Conservation (phyloP, 92 coral and sea anemone species). For the Isaurus tuberculatus region DNA sequence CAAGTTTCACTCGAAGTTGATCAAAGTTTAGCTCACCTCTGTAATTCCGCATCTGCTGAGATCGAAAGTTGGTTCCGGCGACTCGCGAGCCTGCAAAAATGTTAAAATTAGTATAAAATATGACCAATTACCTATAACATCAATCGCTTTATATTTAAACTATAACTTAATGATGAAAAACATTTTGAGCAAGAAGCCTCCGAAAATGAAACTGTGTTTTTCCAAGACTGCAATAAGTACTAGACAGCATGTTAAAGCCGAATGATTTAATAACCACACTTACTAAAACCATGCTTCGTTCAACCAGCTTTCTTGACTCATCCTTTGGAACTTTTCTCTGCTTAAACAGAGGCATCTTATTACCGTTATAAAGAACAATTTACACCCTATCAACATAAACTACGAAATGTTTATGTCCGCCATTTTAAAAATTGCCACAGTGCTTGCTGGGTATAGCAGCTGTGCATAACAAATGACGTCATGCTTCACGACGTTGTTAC, state of each 20-base stretch:
- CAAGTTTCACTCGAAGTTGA: too few relatives aligned
- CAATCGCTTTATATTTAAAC: background rate
- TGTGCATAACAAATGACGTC: conserved; percentile 44
- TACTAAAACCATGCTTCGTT: conserved; percentile 86
- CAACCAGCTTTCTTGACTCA: conserved; percentile 82
- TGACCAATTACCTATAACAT: background rate
- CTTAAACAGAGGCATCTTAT: conserved; percentile 88
- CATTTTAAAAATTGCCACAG: conserved; percentile 18
- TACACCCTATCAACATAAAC: background rate
- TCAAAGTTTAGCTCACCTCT: conserved; percentile 64
- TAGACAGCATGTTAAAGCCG: too few relatives aligned
- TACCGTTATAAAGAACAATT: background rate
- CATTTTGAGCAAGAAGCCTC: background rate
- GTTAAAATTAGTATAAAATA: background rate
- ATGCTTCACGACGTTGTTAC: background rate
- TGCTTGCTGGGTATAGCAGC: conserved; percentile 35
- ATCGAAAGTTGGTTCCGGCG: conserved; percentile 93
- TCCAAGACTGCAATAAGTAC: too few relatives aligned
- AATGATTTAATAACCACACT: conserved; percentile 36
- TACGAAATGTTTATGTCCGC: conserved; percentile 1
- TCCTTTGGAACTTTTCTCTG: conserved; percentile 86
- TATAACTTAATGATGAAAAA: background rate
- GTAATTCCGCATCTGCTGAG: conserved; percentile 87
- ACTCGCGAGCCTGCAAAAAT: conserved; percentile 86
- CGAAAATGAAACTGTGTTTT: background rate